Evolutionary conservation across 2,797 vertebrate species (phyloP).

Genomic region (Tiaroga cobitis): DNA sequence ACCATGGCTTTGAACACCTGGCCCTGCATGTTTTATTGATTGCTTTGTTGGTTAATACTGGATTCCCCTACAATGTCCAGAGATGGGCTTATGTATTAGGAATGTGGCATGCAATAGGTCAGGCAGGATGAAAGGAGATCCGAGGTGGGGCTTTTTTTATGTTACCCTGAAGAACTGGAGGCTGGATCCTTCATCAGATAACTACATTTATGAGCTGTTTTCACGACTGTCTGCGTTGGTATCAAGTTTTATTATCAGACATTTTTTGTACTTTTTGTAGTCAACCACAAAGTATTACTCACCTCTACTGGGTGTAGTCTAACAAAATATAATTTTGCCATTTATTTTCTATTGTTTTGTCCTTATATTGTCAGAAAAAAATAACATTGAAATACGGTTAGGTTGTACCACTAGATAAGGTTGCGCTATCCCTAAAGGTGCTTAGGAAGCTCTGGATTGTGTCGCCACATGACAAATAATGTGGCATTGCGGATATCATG

Average conservation of each 20-base stretch:
- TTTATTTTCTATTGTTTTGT: neutral
- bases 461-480: neutral
- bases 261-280: conserved; percentile 1
- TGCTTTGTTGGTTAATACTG: conserved; percentile 78
- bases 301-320: conserved; percentile 4
- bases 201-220: conserved; percentile 51
- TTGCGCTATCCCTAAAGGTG: too few species aligned
- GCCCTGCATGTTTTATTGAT: conserved; percentile 81
- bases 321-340: neutral
- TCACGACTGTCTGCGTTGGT: neutral
- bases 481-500: neutral
- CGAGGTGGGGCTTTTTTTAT: conserved; percentile 56
- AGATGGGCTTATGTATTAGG: conserved; percentile 80
- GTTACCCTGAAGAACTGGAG: conserved; percentile 62
- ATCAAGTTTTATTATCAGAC: neutral
- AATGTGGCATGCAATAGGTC: conserved; percentile 66
- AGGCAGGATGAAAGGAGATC: conserved; percentile 58
- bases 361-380: neutral
- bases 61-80: conserved; percentile 73
- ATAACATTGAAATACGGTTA: neutral
- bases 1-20: conserved; percentile 80
- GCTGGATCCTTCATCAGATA: conserved; percentile 67
- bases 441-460: neutral
- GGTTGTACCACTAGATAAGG: neutral
- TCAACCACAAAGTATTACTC: neutral